Evolutionary conservation across 2,888 invertebrate genomes (phyloP).

Genomic region (Limenitis camilla): DNA sequence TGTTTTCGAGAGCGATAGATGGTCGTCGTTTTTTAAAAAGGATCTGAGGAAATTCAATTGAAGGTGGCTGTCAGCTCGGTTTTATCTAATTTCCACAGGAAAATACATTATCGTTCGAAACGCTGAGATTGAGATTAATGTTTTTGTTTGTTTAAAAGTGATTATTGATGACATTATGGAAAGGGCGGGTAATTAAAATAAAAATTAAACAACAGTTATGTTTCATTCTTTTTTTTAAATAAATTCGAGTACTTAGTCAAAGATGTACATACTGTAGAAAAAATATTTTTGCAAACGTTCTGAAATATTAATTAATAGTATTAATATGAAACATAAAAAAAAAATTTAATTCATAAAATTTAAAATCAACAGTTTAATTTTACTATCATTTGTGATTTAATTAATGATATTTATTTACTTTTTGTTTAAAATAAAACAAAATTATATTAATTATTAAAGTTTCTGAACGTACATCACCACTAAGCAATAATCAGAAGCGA

Average conservation of each 20-base stretch:
- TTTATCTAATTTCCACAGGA: slow-evolving; percentile 37
- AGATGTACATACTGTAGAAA: no score
- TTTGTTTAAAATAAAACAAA: background rate
- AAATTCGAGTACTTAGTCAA: no score
- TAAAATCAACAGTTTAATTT: no score
- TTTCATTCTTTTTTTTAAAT: no score
- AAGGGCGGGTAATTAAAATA: no score
- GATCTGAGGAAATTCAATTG: slow-evolving; percentile 56
- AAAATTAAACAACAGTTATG: no score
- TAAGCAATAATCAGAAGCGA: background rate
- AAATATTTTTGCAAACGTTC: no score
- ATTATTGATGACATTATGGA: no score
- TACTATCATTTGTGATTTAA: background rate
- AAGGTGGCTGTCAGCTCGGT: slow-evolving; percentile 38
- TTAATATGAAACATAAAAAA: no score
- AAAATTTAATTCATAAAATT: no score
- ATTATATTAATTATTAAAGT: slow-evolving; percentile 7
- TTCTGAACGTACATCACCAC: slow-evolving; percentile 35
- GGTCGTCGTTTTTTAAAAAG: slow-evolving; percentile 44
- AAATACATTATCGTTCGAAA: slow-evolving; percentile 18
- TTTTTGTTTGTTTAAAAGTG: no score
- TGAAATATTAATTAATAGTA: no score
- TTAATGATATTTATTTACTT: background rate
- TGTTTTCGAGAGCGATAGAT: slow-evolving; percentile 58
- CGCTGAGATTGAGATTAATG: background rate